Evolutionary conservation across 2,113 vertebrate genomes (phyloP), one percentile per base, ranked within the genome.

Genomic region (Forbesichthys papilliferus): DNA sequence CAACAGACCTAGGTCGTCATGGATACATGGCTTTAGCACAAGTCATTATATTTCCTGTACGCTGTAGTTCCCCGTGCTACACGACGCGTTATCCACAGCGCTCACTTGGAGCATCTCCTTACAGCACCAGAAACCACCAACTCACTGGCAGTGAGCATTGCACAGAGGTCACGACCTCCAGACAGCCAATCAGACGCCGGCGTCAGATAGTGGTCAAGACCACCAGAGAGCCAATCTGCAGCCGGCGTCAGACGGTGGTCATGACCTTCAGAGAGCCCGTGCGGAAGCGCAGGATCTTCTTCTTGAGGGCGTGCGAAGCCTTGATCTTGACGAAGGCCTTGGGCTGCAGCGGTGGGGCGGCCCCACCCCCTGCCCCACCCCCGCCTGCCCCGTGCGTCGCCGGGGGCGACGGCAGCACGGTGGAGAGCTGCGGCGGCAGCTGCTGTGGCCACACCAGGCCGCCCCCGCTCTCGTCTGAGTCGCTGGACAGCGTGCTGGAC

Each of bases 241-340:
- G 48, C 66, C 14, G 47, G 8, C 60, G 61, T 81, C 12, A 96
- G 42, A 96, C 95, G 0, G 95, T 96, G 1, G 95, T 96, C 95
- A 96, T 96, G 64, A 96, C 94, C 87, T 96, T 96, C 33, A 96
- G 93, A 1, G 95, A 95, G 46, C 94, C 95, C 0, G 93, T 94
- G 20, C 94, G 93, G 83, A 96, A 96, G 7, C 95, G 93, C 64
- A 96, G 81, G 48, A 96, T 96, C 88, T 96, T 96, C 70, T 96
- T 96, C 81, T 96, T 96, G 1, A 96, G 93, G 0, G 95, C 95
- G 27, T 96, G 95, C 0, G 95, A 96, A 1, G 95, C 95, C 81
- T 96, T 96, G 69, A 96, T 96, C 88, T 95, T 95, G 62, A 95
- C 93, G 13, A 96, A 96, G 62, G 94, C 93, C 69, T 96, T 95